These are phyloP conservation scores for Tachina fera DNA, from an alignment of 2,888 invertebrate genomes.

Conservation along the genomic window DNA sequence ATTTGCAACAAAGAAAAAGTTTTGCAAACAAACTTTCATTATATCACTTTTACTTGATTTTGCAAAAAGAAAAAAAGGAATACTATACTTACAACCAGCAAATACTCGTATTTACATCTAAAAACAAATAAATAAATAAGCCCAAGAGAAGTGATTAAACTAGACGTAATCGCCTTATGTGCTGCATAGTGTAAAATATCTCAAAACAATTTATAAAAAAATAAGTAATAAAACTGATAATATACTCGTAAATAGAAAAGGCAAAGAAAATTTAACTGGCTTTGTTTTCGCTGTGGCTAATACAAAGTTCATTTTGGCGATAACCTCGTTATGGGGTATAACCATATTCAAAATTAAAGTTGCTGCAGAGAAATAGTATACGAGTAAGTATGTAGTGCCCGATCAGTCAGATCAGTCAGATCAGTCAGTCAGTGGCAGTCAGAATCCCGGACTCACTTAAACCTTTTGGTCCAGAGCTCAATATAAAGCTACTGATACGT, in stretches of 20 bases:
- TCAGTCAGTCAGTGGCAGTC: too few relatives aligned
- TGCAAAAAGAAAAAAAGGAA: background rate
- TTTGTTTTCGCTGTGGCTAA: constrained; percentile 17
- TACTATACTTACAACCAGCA: constrained; percentile 6
- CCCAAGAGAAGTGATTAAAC: constrained; percentile 11
- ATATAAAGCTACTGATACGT: too few relatives aligned
- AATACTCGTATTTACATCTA: background rate
- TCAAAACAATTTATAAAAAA: constrained; percentile 1
- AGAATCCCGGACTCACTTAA: too few relatives aligned
- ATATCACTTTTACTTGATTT: constrained; percentile 57
- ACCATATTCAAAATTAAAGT: background rate
- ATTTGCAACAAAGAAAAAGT: constrained; percentile 13
- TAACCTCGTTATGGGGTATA: constrained; percentile 19
- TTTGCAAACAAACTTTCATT: constrained; percentile 52
- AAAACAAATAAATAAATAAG: background rate
- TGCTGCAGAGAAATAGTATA: background rate
- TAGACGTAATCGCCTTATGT: constrained; percentile 23
- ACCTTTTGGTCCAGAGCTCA: too few relatives aligned
- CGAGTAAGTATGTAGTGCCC: too few relatives aligned
- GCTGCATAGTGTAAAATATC: background rate
- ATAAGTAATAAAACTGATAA: constrained; percentile 27
- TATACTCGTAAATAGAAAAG: background rate
- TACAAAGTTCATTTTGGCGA: constrained; percentile 40
- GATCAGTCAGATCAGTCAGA: too few relatives aligned
- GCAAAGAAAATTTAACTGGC: constrained; percentile 24